Evolutionary conservation across 2,797 vertebrate species (phyloP), one percentile per base, ranked within the genome.

Genomic region (Galagoides demidoff): DNA sequence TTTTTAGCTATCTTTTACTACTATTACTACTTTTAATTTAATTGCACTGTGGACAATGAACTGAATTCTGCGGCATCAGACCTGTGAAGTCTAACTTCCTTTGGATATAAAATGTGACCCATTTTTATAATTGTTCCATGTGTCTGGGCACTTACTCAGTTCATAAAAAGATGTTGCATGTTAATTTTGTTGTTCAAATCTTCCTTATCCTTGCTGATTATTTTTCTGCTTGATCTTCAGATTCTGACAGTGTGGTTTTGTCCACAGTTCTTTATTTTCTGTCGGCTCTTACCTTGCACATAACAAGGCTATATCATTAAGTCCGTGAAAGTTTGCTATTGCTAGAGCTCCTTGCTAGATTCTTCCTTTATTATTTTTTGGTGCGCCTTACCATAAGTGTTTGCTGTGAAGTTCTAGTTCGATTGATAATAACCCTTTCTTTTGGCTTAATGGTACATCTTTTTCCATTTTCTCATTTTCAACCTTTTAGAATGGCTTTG

Each of bases 11-110:
- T 59, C 43, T 94, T 88, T 93, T 85, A 84, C 64, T 66, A 52
- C 71, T 82, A 64, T 79, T 76, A 90, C 76, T 90, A 76, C 34
- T 85, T 86, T 94, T 74, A 45, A 94, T 49, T 78, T 96, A 95
- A 88, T 88, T 85, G 43, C 8, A 85, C 52, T 61, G 22, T 93
- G 77, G 85, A 87, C 85, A 90, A 85, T 82, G 39, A 86, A 96
- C 17, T 71, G 34, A 73, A 93, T 92, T 91, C 66, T 87, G 10
- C 25, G 27, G 29, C n/a, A 81, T 19, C 37, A 78, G 57, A 27
- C 55, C 49, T 84, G 34, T 73, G 85, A 90, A 84, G 20, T n/a
- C 29, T n/a, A 34, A 61, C 25, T 95, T 86, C 23, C 55, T 73
- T 66, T 71, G 71, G 34, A 84, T 66, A 76, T 9, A 61, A n/a